phyloP scores from a whole-genome alignment of 2,888 invertebrate species.

The Galerucella pusilla region DNA sequence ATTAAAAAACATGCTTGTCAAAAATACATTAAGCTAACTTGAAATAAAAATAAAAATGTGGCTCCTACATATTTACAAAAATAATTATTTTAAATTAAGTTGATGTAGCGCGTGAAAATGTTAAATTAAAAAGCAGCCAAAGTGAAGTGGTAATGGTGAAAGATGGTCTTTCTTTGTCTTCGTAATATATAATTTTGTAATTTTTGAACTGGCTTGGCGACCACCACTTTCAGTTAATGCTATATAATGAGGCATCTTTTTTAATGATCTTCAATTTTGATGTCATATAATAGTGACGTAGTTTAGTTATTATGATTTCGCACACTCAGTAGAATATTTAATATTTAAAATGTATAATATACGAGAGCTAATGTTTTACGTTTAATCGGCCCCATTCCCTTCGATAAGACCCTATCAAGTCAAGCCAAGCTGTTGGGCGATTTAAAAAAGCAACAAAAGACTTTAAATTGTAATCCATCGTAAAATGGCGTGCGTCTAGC shows the following conservation, averaged over 20 bases:
- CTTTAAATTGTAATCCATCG: constrained; percentile 50
- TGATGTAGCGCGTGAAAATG: constrained; percentile 40
- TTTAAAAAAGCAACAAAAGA: constrained; percentile 35
- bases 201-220: constrained; percentile 35
- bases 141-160: constrained; percentile 47
- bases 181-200: constrained; percentile 52
- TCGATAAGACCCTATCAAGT: constrained; percentile 19
- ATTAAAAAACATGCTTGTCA: background rate
- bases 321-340: background rate
- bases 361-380: background rate
- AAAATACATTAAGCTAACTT: background rate
- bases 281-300: background rate
- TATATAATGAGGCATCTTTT: constrained; percentile 50
- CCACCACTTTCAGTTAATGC: constrained; percentile 49
- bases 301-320: background rate
- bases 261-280: constrained; percentile 41
- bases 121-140: constrained; percentile 36
- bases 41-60: background rate
- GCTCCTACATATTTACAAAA: background rate
- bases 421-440: constrained; percentile 15
- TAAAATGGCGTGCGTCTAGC: constrained; percentile 48
- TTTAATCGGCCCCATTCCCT: constrained; percentile 24
- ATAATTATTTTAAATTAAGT: constrained; percentile 36
- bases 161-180: constrained; percentile 48
- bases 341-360: background rate